Base-by-base conservation (phyloP, 2,113 vertebrate genomes). In the Garra rufa region DNA sequence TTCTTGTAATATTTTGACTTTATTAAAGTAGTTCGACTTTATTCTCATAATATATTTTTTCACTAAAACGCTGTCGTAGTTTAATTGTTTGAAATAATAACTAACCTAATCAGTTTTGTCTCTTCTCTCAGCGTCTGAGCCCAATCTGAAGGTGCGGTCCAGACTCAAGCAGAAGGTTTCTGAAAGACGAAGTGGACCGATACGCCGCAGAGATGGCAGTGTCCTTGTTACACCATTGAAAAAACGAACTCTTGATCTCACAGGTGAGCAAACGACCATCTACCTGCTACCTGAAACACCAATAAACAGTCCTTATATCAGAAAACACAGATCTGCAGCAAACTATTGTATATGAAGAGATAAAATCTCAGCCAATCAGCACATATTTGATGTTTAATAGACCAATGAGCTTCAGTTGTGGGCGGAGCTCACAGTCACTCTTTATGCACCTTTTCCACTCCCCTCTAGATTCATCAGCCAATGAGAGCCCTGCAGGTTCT, bases 131-230 rank as follows among this genome's bases (percentile, higher is more conserved):
- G 98, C 97, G 34, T 99, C 98, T 0, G 98, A 99, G 90, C 97
- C 97, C 67, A 99, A 99, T 92, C 92, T 99, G 91, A 99, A 99
- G 91, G 97, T 99, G 61, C 95, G 97, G 19, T 99, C 97, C 0
- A 93, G 98, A 88, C 95, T 99, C 93, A 99, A 99, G 92, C 97
- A 99, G 94, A 99, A 99, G 92, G 97, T 99, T 81, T 97, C 96
- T 0, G 97, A 99, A 93, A 91, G 98, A 59, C 93, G 97, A 88
- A 99, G 97, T 90, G 98, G 97, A 6, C 98, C 98, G 0, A 94
- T 99, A 44, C 94, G 97, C 69, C 94, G 97, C 74, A 97, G 97
- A 88, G 98, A 99, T 0, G 97, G 97, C 61, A 96, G 97, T 0
- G 95, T 98, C 21, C 88, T 89, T 2, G 86, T 87, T 48, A 89